A percentile compares a stretch with the other conserved stretches of the same genome.
Conservation (phyloP, 2,888 invertebrate genomes). For the Drosophila helvetica region DNA sequence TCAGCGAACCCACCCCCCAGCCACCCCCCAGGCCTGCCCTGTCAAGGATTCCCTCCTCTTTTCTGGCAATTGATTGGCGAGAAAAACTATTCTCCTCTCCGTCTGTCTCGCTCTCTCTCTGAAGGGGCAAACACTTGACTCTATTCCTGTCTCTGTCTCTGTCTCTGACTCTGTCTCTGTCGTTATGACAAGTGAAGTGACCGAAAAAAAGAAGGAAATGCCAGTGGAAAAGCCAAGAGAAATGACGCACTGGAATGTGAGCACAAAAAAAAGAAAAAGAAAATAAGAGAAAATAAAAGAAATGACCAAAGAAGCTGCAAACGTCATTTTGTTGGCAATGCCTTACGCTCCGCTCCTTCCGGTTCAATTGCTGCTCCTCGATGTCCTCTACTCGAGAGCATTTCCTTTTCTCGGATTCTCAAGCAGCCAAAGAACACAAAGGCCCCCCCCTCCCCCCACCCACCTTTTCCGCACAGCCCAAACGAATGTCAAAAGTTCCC, state of each 20-base stretch:
- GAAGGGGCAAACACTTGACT: constrained; percentile 49
- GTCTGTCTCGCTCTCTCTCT: constrained; percentile 44
- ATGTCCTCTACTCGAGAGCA: constrained; percentile 30
- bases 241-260: constrained; percentile 31
- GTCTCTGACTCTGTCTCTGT: constrained; percentile 43
- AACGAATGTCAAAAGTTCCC: constrained; percentile 4
- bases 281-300: too few species aligned
- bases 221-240: constrained; percentile 24
- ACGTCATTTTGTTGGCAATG: constrained; percentile 74
- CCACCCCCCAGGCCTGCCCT: not conserved
- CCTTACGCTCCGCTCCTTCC: constrained; percentile 46
- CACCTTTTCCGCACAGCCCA: not conserved
- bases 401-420: constrained; percentile 14
- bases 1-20: constrained; percentile 9
- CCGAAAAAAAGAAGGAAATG: constrained; percentile 32
- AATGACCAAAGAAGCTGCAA: constrained; percentile 48
- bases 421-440: constrained; percentile 26
- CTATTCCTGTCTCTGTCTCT: not conserved
- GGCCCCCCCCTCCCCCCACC: not conserved
- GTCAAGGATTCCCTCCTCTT: constrained; percentile 11
- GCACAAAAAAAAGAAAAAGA: too few species aligned
- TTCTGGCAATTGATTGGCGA: constrained; percentile 26
- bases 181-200: constrained; percentile 69
- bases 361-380: constrained; percentile 62
- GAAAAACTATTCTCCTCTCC: constrained; percentile 5